Evolutionary conservation across 2,113 vertebrate species (phyloP).

Genomic region (Nibea coibor): DNA sequence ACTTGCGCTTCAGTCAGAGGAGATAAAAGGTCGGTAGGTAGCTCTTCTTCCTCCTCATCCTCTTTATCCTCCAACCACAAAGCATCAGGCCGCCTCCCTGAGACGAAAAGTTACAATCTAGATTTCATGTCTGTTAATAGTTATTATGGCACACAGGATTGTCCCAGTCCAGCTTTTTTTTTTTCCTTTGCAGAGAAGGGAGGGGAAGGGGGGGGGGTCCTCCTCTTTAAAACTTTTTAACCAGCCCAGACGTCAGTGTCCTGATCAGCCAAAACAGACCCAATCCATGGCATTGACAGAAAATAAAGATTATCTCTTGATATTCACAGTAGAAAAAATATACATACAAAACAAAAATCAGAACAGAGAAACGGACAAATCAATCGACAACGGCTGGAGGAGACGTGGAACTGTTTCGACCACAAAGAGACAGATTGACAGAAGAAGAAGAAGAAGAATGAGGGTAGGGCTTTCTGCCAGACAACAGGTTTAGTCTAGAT

Average conservation of each 20-base stretch:
- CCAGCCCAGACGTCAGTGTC: constrained; percentile 57
- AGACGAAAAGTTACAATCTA: constrained; percentile 81
- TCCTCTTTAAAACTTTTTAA: constrained; percentile 59
- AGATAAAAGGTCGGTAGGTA: constrained; percentile 69
- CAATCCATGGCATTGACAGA: constrained; percentile 69
- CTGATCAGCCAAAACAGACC: constrained; percentile 62
- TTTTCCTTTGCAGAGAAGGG: constrained; percentile 44
- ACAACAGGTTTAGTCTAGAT: constrained; percentile 23
- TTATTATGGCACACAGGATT: constrained; percentile 86
- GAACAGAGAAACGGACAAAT: constrained; percentile 57
- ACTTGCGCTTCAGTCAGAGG: constrained; percentile 65
- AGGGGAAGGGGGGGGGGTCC: not conserved
- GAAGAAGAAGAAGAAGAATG: constrained; percentile 37
- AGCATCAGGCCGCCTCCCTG: constrained; percentile 80
- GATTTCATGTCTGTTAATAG: constrained; percentile 70
- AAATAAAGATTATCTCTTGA: constrained; percentile 75
- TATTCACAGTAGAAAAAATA: constrained; percentile 82
- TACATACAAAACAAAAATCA: constrained; percentile 54
- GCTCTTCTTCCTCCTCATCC: constrained; percentile 67
- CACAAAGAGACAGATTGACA: constrained; percentile 24
- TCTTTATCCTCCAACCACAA: constrained; percentile 67
- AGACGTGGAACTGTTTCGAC: constrained; percentile 44
- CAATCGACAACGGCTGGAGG: constrained; percentile 46
- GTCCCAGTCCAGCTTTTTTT: constrained; percentile 74
- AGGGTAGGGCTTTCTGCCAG: constrained; percentile 29